Evolutionary conservation across 2,888 invertebrate genomes (phyloP), one percentile per base, ranked within the genome.

Genomic region (Uloborus plumipes): DNA sequence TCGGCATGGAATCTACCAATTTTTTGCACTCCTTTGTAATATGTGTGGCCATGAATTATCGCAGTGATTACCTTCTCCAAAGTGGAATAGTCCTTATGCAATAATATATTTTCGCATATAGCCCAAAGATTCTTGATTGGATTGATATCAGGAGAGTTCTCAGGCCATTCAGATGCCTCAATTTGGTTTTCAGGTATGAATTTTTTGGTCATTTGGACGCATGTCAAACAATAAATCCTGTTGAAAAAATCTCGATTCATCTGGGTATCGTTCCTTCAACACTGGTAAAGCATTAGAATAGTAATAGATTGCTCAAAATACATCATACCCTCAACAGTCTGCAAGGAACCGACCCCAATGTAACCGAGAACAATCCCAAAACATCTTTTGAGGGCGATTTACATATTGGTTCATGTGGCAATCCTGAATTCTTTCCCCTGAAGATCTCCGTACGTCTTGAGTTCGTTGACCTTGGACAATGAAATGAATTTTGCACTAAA

Each of bases 401-500:
- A 66, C 66, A 66, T 20, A 66, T 20, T 66, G 1, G 51, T 47
- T 49, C 18, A 47, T 66, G 66, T 66, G 50, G 49, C n/a, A 66
- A 66, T 49, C 49, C 18, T 49, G 47, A 66, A 66, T 49, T 20
- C 22, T 49, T 51, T 26, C 14, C 7, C 31, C 31, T 62, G 26
- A 15, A 14, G 26, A 62, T 62, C 62, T 62, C 51, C 47, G n/a
- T 18, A n/a, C 49, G 20, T 66, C 18, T 20, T 66, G 66, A 49
- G 49, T 66, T 66, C 2, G 66, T 18, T 66, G 66, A 22, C 66
- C 49, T 66, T 66, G 49, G 18, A 49, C 49, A 49, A 66, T n/a
- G 22, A 49, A 66, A 49, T 66, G 66, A 4, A 49, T 66, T 66
- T 49, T 7, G 64, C 15, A 16, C 9, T 26, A 64, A n/a, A 31